Evolutionary conservation across 2,113 vertebrate genomes (phyloP).

Genomic region (Elanus axillaris): DNA sequence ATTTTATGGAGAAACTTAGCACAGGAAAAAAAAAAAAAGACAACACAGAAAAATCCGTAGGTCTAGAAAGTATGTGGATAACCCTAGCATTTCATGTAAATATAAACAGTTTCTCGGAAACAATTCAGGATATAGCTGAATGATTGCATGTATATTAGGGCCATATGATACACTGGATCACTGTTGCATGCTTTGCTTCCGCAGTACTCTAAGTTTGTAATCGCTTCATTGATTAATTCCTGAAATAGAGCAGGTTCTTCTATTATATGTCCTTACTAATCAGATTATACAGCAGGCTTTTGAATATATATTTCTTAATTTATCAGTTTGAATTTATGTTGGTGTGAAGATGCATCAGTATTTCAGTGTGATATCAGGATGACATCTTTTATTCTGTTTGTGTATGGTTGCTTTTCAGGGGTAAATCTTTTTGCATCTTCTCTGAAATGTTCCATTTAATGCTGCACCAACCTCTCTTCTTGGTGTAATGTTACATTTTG

Average conservation of each 20-base stretch:
- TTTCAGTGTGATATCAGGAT: not conserved
- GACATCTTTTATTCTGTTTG: not conserved
- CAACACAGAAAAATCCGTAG: not conserved
- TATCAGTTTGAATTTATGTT: not conserved
- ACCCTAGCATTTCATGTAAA: not conserved
- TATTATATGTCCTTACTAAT: constrained; percentile 1
- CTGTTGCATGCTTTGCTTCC: not conserved
- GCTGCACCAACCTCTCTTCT: not conserved
- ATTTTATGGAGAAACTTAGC: not conserved
- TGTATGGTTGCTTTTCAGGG: not conserved
- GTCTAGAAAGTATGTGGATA: not conserved
- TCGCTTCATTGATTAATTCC: not conserved
- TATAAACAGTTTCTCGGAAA: not conserved
- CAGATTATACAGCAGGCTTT: not conserved
- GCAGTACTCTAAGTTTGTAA: not conserved
- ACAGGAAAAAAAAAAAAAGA: not conserved
- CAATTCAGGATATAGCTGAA: not conserved
- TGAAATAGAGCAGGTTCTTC: constrained; percentile 13
- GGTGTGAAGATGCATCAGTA: not conserved
- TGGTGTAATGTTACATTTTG: not conserved
- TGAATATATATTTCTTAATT: not conserved
- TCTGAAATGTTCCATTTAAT: not conserved
- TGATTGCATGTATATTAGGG: not conserved
- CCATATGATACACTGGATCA: not conserved
- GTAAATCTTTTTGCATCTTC: not conserved